Conservation (phyloP, 1,140 invertebrate genomes). For the Trichoplusia ni region DNA sequence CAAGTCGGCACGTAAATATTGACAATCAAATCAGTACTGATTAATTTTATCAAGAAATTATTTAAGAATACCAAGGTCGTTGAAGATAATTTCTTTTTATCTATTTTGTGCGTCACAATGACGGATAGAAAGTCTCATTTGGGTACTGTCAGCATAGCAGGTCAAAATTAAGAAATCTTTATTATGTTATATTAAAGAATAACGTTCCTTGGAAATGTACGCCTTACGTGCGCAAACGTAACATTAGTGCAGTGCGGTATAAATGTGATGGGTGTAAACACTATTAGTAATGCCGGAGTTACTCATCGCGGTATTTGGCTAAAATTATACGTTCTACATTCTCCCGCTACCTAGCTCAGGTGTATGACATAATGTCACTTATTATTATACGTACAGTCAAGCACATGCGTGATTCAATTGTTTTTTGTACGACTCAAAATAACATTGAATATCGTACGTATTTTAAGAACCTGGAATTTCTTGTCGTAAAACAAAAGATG, state of each 20-base stretch:
- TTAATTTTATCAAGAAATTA: conserved; percentile 24
- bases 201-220: no score
- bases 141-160: no score
- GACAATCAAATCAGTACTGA: conserved; percentile 33
- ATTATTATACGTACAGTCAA: conserved; percentile 13
- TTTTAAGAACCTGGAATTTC: no score
- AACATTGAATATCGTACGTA: no score
- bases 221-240: no score
- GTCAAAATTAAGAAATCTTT: no score
- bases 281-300: conserved; percentile 48
- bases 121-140: no score
- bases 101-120: no score
- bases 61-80: neutral
- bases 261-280: conserved; percentile 34
- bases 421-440: no score
- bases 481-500: no score
- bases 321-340: conserved; percentile 73
- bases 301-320: conserved; percentile 66
- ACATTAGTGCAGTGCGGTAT: conserved; percentile 23
- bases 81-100: neutral
- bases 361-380: conserved; percentile 45
- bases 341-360: conserved; percentile 49
- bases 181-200: no score
- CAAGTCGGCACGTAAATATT: conserved; percentile 19
- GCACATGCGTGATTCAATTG: no score